These are phyloP conservation scores for Barbus barbus DNA, from an alignment of 2,113 vertebrate genomes.

Conservation along the genomic window DNA sequence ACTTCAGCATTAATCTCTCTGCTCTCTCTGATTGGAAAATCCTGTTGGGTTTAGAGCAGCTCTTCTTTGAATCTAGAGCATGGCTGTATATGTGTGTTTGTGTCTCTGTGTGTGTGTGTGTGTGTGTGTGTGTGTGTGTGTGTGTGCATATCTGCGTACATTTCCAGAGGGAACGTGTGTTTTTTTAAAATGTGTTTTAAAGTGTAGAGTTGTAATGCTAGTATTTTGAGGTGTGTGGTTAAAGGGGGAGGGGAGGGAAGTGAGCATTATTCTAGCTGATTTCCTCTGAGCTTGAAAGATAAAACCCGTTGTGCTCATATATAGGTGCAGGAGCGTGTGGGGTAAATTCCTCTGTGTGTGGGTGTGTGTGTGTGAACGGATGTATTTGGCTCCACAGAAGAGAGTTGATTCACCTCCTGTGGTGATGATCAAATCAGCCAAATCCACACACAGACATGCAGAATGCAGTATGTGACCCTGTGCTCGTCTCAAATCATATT, in stretches of 20 bases:
- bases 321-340: background rate
- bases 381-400: background rate
- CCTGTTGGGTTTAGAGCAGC: conserved; percentile 65
- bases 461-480: background rate
- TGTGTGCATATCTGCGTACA: background rate
- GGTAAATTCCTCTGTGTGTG: background rate
- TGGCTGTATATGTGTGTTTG: background rate
- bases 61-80: conserved; percentile 41
- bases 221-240: conserved; percentile 1
- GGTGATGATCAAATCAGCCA: conserved; percentile 5
- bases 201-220: background rate
- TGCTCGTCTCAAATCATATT: conserved; percentile 8
- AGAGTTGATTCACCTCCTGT: conserved; percentile 29
- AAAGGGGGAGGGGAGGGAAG: conserved; percentile 15
- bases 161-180: background rate
- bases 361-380: background rate
- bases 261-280: conserved; percentile 8
- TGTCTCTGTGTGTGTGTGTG: conserved; percentile 23
- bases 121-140: conserved; percentile 21
- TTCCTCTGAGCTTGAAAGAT: conserved; percentile 16
- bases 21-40: conserved; percentile 71
- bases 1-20: conserved; percentile 65
- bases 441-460: background rate
- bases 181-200: background rate
- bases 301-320: conserved; percentile 8